Base-by-base conservation (phyloP, 2,888 invertebrate species). In the Endomychus coccineus region DNA sequence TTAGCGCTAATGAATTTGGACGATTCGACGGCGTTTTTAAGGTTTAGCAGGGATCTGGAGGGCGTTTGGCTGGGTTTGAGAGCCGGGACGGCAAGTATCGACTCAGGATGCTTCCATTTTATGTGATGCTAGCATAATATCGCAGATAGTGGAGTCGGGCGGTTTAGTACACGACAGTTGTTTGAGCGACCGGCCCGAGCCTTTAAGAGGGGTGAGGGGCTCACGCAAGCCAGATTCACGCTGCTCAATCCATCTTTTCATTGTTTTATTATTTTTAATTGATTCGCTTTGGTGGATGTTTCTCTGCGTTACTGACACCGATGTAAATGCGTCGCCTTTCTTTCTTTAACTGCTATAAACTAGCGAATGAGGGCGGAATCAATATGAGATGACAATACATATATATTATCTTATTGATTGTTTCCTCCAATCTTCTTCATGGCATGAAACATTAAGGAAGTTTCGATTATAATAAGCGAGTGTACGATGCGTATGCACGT, bases 51-150 rank as follows among this genome's bases (percentile, higher is more conserved):
- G 33, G 39, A 33, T 33, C 40, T 36, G 39, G 34, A 36, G 36
- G 42, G 29, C 35, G 44, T 36, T 32, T 35, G 37, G 32, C 34
- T 40, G 41, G 29, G 39, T 39, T 35, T 42, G 45, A 46, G 44
- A 44, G 45, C 45, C 49, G 6, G 6, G 21, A 7, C 21, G 21
- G 6, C 21, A 45, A 55, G 54, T 60, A 60, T 60, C 56, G 58
- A 59, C 60, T 60, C 50, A 51, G 56, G 57, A 55, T 56, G 58
- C 59, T 55, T 55, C 58, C 59, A 58, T 58, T 61, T 61, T 59
- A 59, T 56, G 54, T 55, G 58, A 58, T 58, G 58, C 55, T 53
- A 53, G 54, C 54, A 54, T 60, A 57, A 61, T 61, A 60, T 61
- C 59, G 56, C 56, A 56, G 57, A 59, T 59, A 57, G 57, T 56